Base-by-base conservation (phyloP, 1,140 invertebrate species). In the Drosophila yakuba region DNA sequence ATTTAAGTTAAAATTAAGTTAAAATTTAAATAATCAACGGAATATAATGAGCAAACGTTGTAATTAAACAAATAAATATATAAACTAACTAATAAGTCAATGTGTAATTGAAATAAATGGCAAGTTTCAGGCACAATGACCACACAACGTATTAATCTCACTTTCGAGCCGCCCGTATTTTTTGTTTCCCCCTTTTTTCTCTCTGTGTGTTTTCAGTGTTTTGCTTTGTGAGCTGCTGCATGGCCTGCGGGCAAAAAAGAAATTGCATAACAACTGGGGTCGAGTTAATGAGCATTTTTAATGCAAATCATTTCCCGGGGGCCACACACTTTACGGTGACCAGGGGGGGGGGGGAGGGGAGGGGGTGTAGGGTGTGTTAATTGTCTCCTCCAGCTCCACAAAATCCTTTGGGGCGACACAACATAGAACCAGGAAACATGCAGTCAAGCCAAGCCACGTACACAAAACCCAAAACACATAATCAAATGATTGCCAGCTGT, bases 401-500 rank as follows among this genome's bases (percentile, higher is more conserved):
- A 36, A 38, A 67, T 23, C 28, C 59, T 50, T 45, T 20, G 28
- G 55, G 52, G 28, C 51, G 47, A 39, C 52, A 44, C 25, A 43
- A 63, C 52, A 45, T n/a, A 28, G 17, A 20, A 45, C 39, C 39
- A 44, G 14, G 23, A 0, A 23, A 32, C 47, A 50, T 28, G 20
- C 17, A 45, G 25, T n/a, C n/a, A 17, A 36, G 11, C 25, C 28
- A 17, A 36, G 11, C 25, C 36, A 51, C 38, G 14, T 12, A 14
- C 38, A 39, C 14, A 39, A 12, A 38, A 47, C 48, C 58, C 68
- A 71, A 11, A 39, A 47, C 48, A 71, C 68, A 71, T 71, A 72
- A 72, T 72, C 52, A 71, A 71, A 72, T 71, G 68, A 72, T 48
- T 71, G 66, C 67, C 67, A 71, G 67, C 64, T 66, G 64, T 45